These are phyloP conservation scores for Thereuonema tuberculata DNA, from an alignment of 1,140 invertebrate species.

Conservation along the genomic window DNA sequence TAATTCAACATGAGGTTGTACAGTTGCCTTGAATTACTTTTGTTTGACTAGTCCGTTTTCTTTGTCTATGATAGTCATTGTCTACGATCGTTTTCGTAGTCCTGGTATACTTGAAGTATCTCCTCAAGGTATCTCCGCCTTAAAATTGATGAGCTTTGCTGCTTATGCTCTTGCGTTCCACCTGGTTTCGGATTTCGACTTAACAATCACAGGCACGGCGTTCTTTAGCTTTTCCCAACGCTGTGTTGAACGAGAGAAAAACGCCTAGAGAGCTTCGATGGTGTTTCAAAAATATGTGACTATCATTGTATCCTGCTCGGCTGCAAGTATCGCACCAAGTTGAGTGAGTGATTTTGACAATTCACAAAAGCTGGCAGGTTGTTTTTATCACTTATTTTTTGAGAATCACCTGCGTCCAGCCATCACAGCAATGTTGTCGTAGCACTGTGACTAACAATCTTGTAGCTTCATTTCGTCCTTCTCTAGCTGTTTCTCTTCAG, in stretches of 20 bases:
- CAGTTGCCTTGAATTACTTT: no score
- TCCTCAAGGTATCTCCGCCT: not conserved
- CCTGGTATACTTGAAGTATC: not conserved
- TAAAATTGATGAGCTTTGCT: not conserved
- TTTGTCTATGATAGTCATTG: no score
- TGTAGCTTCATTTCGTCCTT: not conserved
- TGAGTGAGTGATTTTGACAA: slow-evolving; percentile 12
- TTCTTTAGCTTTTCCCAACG: not conserved
- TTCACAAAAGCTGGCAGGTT: slow-evolving; percentile 12
- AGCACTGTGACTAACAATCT: slow-evolving; percentile 14
- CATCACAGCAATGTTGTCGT: slow-evolving; percentile 16
- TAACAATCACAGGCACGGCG: not conserved
- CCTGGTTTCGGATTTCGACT: not conserved
- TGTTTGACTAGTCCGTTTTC: no score
- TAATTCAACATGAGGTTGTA: no score
- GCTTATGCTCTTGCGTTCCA: not conserved
- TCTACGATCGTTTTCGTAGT: no score
- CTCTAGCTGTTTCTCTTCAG: not conserved
- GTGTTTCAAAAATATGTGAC: not conserved
- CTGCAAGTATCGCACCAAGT: slow-evolving; percentile 9
- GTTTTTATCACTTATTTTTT: slow-evolving; percentile 14
- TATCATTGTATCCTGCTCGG: slow-evolving; percentile 3
- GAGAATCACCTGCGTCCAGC: slow-evolving; percentile 13
- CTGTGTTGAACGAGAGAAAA: not conserved
- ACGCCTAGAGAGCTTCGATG: not conserved